phyloP scores from a whole-genome alignment of 2,888 invertebrate species.

The Oxystoma pomonae region DNA sequence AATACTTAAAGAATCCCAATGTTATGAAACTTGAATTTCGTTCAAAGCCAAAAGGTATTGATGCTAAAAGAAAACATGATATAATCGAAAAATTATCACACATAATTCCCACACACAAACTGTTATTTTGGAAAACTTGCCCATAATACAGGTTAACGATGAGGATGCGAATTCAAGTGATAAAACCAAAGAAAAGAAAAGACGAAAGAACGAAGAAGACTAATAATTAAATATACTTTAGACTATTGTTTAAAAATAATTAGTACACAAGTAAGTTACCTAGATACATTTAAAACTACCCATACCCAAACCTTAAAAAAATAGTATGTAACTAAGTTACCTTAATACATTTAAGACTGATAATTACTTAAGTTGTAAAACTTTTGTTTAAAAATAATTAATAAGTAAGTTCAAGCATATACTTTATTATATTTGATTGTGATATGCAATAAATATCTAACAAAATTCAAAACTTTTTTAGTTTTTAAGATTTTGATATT shows the following conservation, averaged over 20 bases:
- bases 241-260: background rate
- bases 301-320: too few species aligned
- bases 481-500: too few species aligned
- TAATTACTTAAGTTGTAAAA: too few species aligned
- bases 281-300: too few species aligned
- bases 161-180: background rate
- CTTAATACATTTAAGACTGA: too few species aligned
- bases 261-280: too few species aligned
- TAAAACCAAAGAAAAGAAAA: background rate
- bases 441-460: too few species aligned
- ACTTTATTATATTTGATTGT: too few species aligned
- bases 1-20: slow-evolving; percentile 4
- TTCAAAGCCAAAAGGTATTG: slow-evolving; percentile 7
- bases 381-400: too few species aligned
- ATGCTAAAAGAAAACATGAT: slow-evolving; percentile 4
- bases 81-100: slow-evolving; percentile 7
- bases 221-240: background rate
- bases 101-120: background rate
- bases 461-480: too few species aligned
- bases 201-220: background rate
- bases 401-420: too few species aligned
- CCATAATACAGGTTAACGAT: background rate
- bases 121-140: slow-evolving; percentile 2
- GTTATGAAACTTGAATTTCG: slow-evolving; percentile 8
- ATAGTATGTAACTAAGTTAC: too few species aligned